Evolutionary conservation across 2,797 vertebrate species (phyloP), one percentile per base, ranked within the genome.

Genomic region (Anniella stebbinsi): DNA sequence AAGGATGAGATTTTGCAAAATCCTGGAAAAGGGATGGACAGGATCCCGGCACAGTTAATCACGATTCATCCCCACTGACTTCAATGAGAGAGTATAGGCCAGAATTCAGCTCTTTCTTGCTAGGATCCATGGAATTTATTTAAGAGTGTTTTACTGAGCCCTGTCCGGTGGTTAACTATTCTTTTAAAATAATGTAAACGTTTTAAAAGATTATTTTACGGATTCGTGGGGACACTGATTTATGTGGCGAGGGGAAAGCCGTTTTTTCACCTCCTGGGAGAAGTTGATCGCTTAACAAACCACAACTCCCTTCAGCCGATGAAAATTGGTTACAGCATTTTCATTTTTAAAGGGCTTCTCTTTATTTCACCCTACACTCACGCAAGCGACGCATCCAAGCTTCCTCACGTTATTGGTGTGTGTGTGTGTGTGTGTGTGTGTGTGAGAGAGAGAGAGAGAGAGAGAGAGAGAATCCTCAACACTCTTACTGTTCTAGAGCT

Each of bases 221-320:
- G 87, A 88, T 94, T 90, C 92, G 69, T 54, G 87, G 90, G 84
- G 33, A 84, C 87, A 18, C 93, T 91, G 90, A 92, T 95, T 95
- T 90, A 57, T 88, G 77, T 86, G n/a, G 86, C 92, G 73, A 60
- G 82, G 86, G 87, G 51, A 60, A 89, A 80, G 86, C 86, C 17
- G 87, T 88, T 86, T 92, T 94, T 93, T 93, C 94, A 95, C 95
- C 91, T 95, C 93, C 93, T 93, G 94, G 90, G 84, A 90, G 92
- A 63, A 41, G 30, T 8, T 30, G 82, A 45, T 66, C 57, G 12
- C 41, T 33, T 10, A 57, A 54, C n/a, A 33, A 85, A 9, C 45
- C 30, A 30, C 48, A 51, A 36, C 18, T 57, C 48, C 18, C 48
- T 57, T 73, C 41, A 84, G 41, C 30, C 15, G 18, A 72, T 85